Percentiles rank a stretch among this genome's conserved stretches.
phyloP scores from a whole-genome alignment of 2,888 invertebrate species.

The Sussaba pulchella region DNA sequence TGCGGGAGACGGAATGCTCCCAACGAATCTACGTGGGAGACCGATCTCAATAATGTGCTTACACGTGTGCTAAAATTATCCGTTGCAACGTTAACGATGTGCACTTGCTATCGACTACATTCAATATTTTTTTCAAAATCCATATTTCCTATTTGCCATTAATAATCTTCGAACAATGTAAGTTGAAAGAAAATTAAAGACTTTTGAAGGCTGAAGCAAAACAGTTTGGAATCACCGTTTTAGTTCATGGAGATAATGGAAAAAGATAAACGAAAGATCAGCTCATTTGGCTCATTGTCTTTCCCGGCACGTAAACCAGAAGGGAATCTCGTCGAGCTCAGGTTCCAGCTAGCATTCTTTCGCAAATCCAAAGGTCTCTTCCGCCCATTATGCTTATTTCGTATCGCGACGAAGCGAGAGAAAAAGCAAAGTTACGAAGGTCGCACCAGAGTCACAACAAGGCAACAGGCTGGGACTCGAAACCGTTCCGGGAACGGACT shows the following conservation, averaged over 20 bases:
- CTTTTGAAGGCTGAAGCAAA: neutral
- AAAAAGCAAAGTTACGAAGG: slow-evolving; percentile 10
- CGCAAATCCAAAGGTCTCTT: too few relatives aligned
- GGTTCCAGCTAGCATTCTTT: slow-evolving; percentile 26
- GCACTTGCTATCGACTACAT: too few relatives aligned
- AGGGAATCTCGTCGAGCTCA: neutral
- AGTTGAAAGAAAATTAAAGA: too few relatives aligned
- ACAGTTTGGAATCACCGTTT: neutral
- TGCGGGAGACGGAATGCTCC: slow-evolving; percentile 73
- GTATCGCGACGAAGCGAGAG: neutral
- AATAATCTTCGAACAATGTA: too few relatives aligned
- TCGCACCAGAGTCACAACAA: slow-evolving; percentile 15
- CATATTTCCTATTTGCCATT: too few relatives aligned
- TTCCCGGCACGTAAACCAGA: slow-evolving; percentile 15
- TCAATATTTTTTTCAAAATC: too few relatives aligned
- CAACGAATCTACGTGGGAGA: slow-evolving; percentile 74
- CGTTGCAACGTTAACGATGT: neutral
- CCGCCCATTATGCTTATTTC: neutral
- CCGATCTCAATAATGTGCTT: slow-evolving; percentile 36
- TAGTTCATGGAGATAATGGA: neutral
- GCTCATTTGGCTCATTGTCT: slow-evolving; percentile 34
- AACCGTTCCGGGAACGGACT: neutral
- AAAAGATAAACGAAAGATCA: neutral
- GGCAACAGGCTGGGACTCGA: slow-evolving; percentile 3
- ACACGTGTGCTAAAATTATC: neutral